These are phyloP conservation scores for Parnassius glacialis DNA, from an alignment of 2,888 invertebrate genomes.

Conservation along the genomic window DNA sequence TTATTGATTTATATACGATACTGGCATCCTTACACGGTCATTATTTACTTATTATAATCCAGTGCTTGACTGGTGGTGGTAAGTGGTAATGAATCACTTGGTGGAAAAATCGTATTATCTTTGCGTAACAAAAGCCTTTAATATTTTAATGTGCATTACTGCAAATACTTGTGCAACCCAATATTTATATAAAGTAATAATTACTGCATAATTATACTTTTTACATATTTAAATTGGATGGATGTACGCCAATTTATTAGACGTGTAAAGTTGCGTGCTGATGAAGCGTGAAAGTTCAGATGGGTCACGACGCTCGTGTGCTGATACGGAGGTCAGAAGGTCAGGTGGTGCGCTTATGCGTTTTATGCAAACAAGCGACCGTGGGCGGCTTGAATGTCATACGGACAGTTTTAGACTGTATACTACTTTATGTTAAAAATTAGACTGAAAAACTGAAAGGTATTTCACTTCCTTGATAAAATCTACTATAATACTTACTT, in stretches of 20 bases:
- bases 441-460: slow-evolving; percentile 5
- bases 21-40: too few relatives aligned
- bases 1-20: too few relatives aligned
- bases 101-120: too few relatives aligned
- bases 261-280: slow-evolving; percentile 34
- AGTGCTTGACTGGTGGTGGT: too few relatives aligned
- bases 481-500: not conserved
- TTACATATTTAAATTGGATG: too few relatives aligned
- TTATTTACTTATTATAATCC: too few relatives aligned
- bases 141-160: too few relatives aligned
- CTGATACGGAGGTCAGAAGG: slow-evolving; percentile 39
- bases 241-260: slow-evolving; percentile 3
- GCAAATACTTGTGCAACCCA: too few relatives aligned
- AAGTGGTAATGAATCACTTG: too few relatives aligned
- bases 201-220: too few relatives aligned
- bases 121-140: too few relatives aligned
- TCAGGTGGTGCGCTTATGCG: slow-evolving; percentile 34
- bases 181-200: too few relatives aligned
- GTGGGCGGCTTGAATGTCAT: slow-evolving; percentile 33
- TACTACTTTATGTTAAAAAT: slow-evolving; percentile 17
- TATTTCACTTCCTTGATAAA: not conserved
- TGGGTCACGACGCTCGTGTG: slow-evolving; percentile 42
- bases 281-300: slow-evolving; percentile 41
- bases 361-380: slow-evolving; percentile 32
- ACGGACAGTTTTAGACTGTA: slow-evolving; percentile 25